Evolutionary conservation across 2,797 vertebrate genomes (phyloP).

Genomic region (Hoplostethus mediterraneus): DNA sequence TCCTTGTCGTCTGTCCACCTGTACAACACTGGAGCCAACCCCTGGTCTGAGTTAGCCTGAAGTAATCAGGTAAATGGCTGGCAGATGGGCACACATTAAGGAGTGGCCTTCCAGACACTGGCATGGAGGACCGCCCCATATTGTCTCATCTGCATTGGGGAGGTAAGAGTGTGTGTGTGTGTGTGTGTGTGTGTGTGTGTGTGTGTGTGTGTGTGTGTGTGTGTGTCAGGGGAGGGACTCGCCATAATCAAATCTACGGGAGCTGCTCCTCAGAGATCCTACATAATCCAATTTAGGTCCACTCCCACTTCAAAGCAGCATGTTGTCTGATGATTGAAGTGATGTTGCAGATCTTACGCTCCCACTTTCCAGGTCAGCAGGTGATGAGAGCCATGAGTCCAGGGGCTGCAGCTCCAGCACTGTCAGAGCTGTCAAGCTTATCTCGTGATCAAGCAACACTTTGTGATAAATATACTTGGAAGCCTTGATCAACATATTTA

Average conservation of each 20-base stretch:
- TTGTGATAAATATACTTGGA: conserved; percentile 19
- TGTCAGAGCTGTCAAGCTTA: conserved; percentile 28
- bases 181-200: conserved; percentile 39
- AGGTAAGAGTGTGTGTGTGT: conserved; percentile 34
- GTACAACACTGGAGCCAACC: conserved; percentile 36
- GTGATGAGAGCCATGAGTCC: conserved; percentile 66
- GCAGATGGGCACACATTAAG: conserved; percentile 71
- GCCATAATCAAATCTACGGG: conserved; percentile 80
- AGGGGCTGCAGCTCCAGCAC: conserved; percentile 45
- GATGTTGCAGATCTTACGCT: conserved; percentile 70
- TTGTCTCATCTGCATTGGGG: conserved; percentile 57
- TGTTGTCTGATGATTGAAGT: conserved; percentile 75
- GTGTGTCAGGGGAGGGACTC: conserved; percentile 8
- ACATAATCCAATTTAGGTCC: conserved; percentile 79
- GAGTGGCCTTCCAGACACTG: conserved; percentile 55
- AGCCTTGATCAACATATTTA: neutral
- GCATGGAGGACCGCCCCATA: conserved; percentile 43
- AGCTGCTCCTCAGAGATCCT: conserved; percentile 72
- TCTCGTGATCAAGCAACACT: conserved; percentile 40
- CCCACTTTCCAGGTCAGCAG: conserved; percentile 64
- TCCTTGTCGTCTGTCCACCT: conserved; percentile 49
- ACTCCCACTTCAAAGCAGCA: conserved; percentile 81
- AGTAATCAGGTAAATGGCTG: conserved; percentile 79
- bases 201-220: conserved; percentile 21
- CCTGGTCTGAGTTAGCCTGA: conserved; percentile 45